Conservation (phyloP, 2,888 invertebrate genomes). For the Mimachlamys varia region DNA sequence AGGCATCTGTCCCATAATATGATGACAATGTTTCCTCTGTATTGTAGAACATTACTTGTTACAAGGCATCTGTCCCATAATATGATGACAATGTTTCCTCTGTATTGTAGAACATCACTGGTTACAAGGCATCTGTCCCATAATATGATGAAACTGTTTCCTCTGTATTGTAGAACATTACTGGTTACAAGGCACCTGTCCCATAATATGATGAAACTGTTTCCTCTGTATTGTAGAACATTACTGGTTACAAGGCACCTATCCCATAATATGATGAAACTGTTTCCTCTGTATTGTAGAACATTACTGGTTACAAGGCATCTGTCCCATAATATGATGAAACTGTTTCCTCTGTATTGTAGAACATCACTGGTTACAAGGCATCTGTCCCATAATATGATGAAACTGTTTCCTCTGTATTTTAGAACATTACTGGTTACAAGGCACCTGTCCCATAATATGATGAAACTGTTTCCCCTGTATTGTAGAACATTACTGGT, state of each 20-base stretch:
- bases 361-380: conserved; percentile 49
- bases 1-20: conserved; percentile 39
- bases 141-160: too few relatives aligned
- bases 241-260: conserved; percentile 53
- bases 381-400: conserved; percentile 37
- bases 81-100: too few relatives aligned
- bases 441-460: conserved; percentile 39
- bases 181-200: conserved; percentile 54
- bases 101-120: conserved; percentile 36
- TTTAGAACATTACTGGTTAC: conserved; percentile 49
- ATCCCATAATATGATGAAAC: too few relatives aligned
- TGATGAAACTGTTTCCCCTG: too few relatives aligned
- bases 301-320: conserved; percentile 51
- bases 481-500: conserved; percentile 40
- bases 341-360: not conserved
- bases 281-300: not conserved
- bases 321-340: too few relatives aligned
- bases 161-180: conserved; percentile 2
- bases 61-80: conserved; percentile 45
- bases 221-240: not conserved
- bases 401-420: too few relatives aligned
- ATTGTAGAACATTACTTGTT: conserved; percentile 46
- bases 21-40: too few relatives aligned
- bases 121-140: conserved; percentile 52
- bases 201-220: too few relatives aligned